phyloP scores from a whole-genome alignment of 2,888 invertebrate genomes.

The Tenthredo scrophulariae region DNA sequence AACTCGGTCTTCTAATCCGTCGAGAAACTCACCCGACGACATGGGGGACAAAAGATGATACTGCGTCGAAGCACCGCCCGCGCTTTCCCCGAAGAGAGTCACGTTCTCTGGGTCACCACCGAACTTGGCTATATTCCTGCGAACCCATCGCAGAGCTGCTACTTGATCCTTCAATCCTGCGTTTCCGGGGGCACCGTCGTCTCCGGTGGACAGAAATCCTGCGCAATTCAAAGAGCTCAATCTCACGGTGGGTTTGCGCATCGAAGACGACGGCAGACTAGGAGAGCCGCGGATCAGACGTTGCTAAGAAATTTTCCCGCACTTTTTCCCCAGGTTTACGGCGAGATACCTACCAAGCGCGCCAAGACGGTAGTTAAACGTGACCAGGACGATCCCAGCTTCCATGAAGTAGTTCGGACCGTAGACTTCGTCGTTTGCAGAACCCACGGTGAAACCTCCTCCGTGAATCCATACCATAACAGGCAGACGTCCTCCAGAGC shows the following conservation, averaged over 20 bases:
- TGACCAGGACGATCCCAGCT: slow-evolving; percentile 75
- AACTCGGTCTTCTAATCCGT: background rate
- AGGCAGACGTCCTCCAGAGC: slow-evolving; percentile 73
- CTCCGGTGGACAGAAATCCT: slow-evolving; percentile 77
- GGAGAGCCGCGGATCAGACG: background rate
- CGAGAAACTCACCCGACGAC: slow-evolving; percentile 78
- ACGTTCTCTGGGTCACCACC: slow-evolving; percentile 79
- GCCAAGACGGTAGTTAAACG: slow-evolving; percentile 79
- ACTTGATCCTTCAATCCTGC: slow-evolving; percentile 79
- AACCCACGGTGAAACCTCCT: slow-evolving; percentile 72
- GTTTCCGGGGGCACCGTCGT: slow-evolving; percentile 79
- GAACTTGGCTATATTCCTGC: slow-evolving; percentile 77
- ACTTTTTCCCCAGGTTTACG: background rate
- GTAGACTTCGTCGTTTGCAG: slow-evolving; percentile 71
- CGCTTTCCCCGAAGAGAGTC: slow-evolving; percentile 79
- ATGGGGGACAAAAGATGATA: slow-evolving; percentile 79
- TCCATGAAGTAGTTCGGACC: slow-evolving; percentile 76
- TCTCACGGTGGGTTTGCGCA: background rate
- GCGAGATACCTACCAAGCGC: slow-evolving; percentile 73
- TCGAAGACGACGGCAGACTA: background rate
- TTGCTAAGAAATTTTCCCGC: background rate
- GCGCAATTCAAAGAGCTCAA: background rate
- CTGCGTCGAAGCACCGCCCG: slow-evolving; percentile 79
- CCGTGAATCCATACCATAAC: slow-evolving; percentile 81
- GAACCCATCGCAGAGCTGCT: slow-evolving; percentile 79